Base-by-base conservation (phyloP, 2,797 vertebrate species). In the Malacoraja senta region DNA sequence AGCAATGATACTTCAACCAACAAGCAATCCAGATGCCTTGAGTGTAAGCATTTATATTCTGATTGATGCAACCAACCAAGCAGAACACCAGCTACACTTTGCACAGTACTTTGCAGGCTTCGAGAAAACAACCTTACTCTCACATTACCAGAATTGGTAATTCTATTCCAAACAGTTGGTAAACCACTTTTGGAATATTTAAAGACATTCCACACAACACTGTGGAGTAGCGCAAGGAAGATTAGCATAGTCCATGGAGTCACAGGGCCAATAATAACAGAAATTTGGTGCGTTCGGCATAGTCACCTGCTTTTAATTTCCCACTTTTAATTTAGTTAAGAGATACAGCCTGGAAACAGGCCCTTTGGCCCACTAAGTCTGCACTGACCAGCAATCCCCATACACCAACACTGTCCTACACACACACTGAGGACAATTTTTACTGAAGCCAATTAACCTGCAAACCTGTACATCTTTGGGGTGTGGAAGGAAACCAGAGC, bases 1-100 rank as follows among this genome's bases (percentile, higher is more conserved):
- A 83, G 21, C 80, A 83, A 53, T 19, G 79, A 80, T 81, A 81
- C 21, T 81, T 44, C 79, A 81, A 81, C 79, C 38, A 81, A 53
- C 58, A 24, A 83, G 35, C 9, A 29, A 21, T 44, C 79, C 79
- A 83, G 24, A 53, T 83, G 80, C 80, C 44, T 24, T 44, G 79
- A 81, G 21, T 53, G 79, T 53, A 44, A 81, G 79, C 79, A 53
- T 44, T 53, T 19, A 53, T 81, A 81, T 53, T 81, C 80, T 58
- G 80, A 83, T 83, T 58, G 29, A 58, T 58, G 78, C 78, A 29
- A 1, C 81, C 81, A 61, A 26, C 26, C 26, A n/a, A 26, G 53
- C 81, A 84, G 53, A 84, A 61, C 26, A 84, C 61, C 24, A 83
- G 24, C 3, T 7, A 29, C 17, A 9, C 53, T 84, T 2, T 24